Evolutionary conservation across 2,113 vertebrate species (phyloP).

Genomic region (Anarhynchus alexandrinus): DNA sequence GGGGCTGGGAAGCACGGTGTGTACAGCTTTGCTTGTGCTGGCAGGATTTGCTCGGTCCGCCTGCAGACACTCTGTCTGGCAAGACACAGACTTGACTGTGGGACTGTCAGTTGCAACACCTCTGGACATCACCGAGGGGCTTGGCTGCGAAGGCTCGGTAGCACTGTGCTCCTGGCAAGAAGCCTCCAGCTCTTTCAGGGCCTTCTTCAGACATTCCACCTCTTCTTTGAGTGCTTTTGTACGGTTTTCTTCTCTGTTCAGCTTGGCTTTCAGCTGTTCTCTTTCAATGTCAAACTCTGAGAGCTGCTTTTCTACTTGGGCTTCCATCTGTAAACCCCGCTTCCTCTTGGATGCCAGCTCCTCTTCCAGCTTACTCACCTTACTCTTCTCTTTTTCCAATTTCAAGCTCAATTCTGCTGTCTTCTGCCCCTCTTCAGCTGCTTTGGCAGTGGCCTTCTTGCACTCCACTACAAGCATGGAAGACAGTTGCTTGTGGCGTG

Average conservation of each 20-base stretch:
- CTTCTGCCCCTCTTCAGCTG: constrained; percentile 89
- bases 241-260: constrained; percentile 86
- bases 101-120: constrained; percentile 56
- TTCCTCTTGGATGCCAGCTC: constrained; percentile 81
- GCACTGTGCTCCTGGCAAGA: constrained; percentile 12
- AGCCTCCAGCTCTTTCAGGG: constrained; percentile 73
- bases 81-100: constrained; percentile 61
- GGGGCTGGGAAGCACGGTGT: not conserved
- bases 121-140: not conserved
- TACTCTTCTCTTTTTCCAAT: constrained; percentile 84
- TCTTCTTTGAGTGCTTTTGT: constrained; percentile 84
- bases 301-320: constrained; percentile 84
- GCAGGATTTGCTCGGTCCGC: constrained; percentile 49
- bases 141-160: not conserved
- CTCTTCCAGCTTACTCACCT: constrained; percentile 77
- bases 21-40: not conserved
- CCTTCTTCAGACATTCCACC: constrained; percentile 80
- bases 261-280: constrained; percentile 84
- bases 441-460: constrained; percentile 88
- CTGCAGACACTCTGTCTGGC: constrained; percentile 79
- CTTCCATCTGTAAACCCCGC: constrained; percentile 82
- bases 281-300: constrained; percentile 88
- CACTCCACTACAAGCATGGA: constrained; percentile 91
- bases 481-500: constrained; percentile 91
- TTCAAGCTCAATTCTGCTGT: constrained; percentile 82